Percentiles rank a stretch among this genome's conserved stretches.
Conservation (phyloP, 2,797 vertebrate genomes). For the Erpetoichthys calabaricus region DNA sequence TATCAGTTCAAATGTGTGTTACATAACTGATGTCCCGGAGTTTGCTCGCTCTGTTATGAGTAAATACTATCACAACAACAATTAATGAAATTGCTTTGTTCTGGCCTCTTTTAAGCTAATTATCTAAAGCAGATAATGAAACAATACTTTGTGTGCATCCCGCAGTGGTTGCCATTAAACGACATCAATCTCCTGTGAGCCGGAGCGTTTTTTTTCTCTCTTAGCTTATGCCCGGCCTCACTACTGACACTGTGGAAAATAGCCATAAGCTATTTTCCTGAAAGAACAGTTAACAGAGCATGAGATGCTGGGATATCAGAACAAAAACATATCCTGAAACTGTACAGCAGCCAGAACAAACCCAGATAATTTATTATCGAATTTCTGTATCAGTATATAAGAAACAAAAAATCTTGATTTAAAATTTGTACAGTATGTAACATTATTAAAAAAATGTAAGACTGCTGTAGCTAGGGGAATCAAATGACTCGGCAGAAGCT, state of each 20-base stretch:
- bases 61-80: no score
- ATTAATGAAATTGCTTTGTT: no score
- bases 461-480: constrained; percentile 10
- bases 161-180: background rate
- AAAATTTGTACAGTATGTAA: constrained; percentile 21
- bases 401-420: constrained; percentile 24
- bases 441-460: constrained; percentile 22
- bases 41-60: no score
- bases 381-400: constrained; percentile 28
- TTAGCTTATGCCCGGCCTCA: constrained; percentile 27
- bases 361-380: constrained; percentile 16
- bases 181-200: background rate
- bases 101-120: no score
- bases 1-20: no score
- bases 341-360: constrained; percentile 13
- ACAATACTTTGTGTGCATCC: background rate
- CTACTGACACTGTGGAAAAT: constrained; percentile 34
- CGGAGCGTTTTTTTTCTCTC: constrained; percentile 17
- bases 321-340: constrained; percentile 24
- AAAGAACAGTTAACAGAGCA: constrained; percentile 35
- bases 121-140: no score
- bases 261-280: constrained; percentile 40
- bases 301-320: constrained; percentile 23
- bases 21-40: no score
- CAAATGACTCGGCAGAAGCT: no score